phyloP scores from a whole-genome alignment of 2,888 invertebrate species.

The Agriotes lineatus region DNA sequence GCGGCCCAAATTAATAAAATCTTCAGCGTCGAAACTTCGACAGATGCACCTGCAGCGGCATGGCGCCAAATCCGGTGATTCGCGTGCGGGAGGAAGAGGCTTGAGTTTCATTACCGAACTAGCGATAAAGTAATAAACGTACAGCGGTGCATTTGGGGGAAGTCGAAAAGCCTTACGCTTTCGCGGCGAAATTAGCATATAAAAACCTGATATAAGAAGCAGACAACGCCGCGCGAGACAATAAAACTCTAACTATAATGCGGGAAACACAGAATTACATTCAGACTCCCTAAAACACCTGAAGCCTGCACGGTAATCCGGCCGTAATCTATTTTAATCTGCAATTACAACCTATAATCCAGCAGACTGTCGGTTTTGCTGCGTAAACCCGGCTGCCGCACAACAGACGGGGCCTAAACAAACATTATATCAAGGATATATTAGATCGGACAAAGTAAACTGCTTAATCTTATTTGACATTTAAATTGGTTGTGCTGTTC shows the following conservation, averaged over 20 bases:
- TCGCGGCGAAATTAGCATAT: background rate
- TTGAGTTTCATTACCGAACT: too few species aligned
- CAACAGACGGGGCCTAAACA: slow-evolving; percentile 51
- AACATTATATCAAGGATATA: slow-evolving; percentile 51
- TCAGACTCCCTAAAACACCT: slow-evolving; percentile 41
- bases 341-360: slow-evolving; percentile 49
- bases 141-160: too few species aligned
- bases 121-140: too few species aligned
- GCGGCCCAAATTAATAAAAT: too few species aligned
- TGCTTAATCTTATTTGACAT: slow-evolving; percentile 61
- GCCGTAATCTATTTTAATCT: slow-evolving; percentile 47
- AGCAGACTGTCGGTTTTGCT: slow-evolving; percentile 42
- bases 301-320: slow-evolving; percentile 43
- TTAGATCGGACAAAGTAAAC: slow-evolving; percentile 59
- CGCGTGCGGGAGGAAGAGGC: too few species aligned
- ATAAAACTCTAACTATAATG: slow-evolving; percentile 18
- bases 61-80: too few species aligned
- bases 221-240: background rate
- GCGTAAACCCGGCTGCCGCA: slow-evolving; percentile 44
- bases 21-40: too few species aligned
- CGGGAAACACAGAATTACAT: slow-evolving; percentile 34
- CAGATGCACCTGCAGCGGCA: too few species aligned
- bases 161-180: background rate
- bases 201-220: slow-evolving; percentile 8
- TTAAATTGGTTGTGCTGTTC: slow-evolving; percentile 56